Conservation (phyloP, 2,113 vertebrate genomes). For the Tonatia bakeri region DNA sequence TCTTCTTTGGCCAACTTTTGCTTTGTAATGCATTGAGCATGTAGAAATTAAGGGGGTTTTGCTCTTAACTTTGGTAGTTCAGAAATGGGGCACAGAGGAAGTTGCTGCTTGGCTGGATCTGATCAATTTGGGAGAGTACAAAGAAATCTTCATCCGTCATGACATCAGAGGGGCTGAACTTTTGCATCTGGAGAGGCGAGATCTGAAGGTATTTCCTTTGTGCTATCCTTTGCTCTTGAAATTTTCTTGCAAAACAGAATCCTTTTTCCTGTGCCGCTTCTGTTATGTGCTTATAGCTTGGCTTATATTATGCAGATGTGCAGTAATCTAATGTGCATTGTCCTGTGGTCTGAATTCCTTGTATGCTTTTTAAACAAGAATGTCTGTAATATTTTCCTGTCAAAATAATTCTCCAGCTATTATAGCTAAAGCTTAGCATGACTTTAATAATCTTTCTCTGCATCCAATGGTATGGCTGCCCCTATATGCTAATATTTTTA, state of each 20-base stretch:
- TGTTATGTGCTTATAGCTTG: slow-evolving; percentile 82
- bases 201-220: slow-evolving; percentile 97
- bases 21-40: slow-evolving; percentile 88
- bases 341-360: slow-evolving; percentile 68
- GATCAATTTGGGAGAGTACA: slow-evolving; percentile 99
- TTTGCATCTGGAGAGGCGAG: slow-evolving; percentile 98
- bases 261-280: slow-evolving; percentile 74
- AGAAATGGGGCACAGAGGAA: slow-evolving; percentile 99
- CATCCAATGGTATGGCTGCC: background rate
- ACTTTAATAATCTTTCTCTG: background rate
- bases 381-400: slow-evolving; percentile 39
- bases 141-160: slow-evolving; percentile 97
- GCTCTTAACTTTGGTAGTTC: slow-evolving; percentile 98
- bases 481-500: slow-evolving; percentile 13
- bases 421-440: slow-evolving; percentile 55
- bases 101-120: slow-evolving; percentile 99
- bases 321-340: slow-evolving; percentile 70
- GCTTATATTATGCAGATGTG: slow-evolving; percentile 78
- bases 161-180: slow-evolving; percentile 99
- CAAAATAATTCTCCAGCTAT: background rate
- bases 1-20: slow-evolving; percentile 88
- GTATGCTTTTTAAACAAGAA: slow-evolving; percentile 63
- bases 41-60: slow-evolving; percentile 94
- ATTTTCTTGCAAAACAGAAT: slow-evolving; percentile 74
- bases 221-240: slow-evolving; percentile 83